These are phyloP conservation scores for Apeira syringaria DNA, from an alignment of 2,888 invertebrate genomes.

Conservation along the genomic window DNA sequence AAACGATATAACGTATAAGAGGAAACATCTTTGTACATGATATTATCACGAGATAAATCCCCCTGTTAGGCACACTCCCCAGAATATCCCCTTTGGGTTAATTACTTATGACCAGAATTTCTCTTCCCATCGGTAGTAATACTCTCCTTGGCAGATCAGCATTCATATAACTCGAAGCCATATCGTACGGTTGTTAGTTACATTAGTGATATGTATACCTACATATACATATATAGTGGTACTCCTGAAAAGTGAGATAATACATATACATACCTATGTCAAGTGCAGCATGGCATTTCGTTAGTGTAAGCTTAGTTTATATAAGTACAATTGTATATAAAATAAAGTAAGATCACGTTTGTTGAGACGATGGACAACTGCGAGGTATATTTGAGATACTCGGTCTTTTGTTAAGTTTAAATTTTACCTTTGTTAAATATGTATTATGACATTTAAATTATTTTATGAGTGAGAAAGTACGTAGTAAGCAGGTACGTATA, in stretches of 20 bases:
- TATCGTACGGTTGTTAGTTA: constrained; percentile 32
- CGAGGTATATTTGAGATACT: not conserved
- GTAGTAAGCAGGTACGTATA: too few species aligned
- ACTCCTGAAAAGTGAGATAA: constrained; percentile 54
- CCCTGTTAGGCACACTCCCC: too few species aligned
- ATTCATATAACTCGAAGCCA: constrained; percentile 2
- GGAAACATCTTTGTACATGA: too few species aligned
- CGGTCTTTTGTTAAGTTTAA: not conserved
- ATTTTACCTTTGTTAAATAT: not conserved
- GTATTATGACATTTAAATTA: too few species aligned
- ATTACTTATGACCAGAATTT: too few species aligned
- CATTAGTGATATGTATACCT: constrained; percentile 28
- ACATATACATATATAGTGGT: too few species aligned
- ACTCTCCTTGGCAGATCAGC: not conserved
- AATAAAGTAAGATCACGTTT: constrained; percentile 12
- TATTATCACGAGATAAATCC: too few species aligned
- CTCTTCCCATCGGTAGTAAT: too few species aligned
- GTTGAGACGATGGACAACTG: constrained; percentile 5
- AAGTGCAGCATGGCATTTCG: constrained; percentile 59
- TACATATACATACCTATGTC: too few species aligned
- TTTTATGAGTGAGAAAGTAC: too few species aligned
- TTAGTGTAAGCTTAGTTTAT: constrained; percentile 41
- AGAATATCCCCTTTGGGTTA: too few species aligned
- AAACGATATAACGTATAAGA: too few species aligned
- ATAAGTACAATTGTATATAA: constrained; percentile 21